These are phyloP conservation scores for Ormia ochracea DNA, from an alignment of 2,888 invertebrate genomes.

Conservation along the genomic window DNA sequence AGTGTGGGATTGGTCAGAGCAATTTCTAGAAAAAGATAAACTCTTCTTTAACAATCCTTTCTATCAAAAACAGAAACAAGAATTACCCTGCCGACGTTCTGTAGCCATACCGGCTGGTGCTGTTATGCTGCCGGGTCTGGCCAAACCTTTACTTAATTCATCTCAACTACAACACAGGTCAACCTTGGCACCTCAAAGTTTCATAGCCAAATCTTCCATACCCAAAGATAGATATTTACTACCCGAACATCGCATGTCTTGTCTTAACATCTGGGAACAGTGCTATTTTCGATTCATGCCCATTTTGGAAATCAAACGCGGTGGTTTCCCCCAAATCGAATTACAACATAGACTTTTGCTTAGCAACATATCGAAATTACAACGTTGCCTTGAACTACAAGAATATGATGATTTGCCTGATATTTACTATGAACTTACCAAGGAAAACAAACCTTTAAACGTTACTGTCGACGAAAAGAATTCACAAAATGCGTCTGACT, in stretches of 20 bases:
- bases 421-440: conserved; percentile 68
- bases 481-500: conserved; percentile 66
- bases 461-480: neutral
- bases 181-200: conserved; percentile 72
- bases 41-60: conserved; percentile 91
- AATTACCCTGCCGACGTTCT: conserved; percentile 71
- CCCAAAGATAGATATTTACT: conserved; percentile 76
- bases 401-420: conserved; percentile 75
- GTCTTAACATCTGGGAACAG: conserved; percentile 88
- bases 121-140: conserved; percentile 69
- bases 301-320: conserved; percentile 82
- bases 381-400: conserved; percentile 74
- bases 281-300: conserved; percentile 94
- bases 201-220: conserved; percentile 73
- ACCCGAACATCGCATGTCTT: conserved; percentile 79
- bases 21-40: conserved; percentile 88
- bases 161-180: conserved; percentile 65
- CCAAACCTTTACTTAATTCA: conserved; percentile 58
- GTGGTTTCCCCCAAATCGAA: conserved; percentile 76
- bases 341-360: conserved; percentile 75
- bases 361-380: conserved; percentile 75
- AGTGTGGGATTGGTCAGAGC: conserved; percentile 94
- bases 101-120: conserved; percentile 71
- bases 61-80: conserved; percentile 78
- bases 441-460: conserved; percentile 64